A percentile compares a stretch with the other conserved stretches of the same genome.
These are phyloP conservation scores for Dioctria linearis DNA, from an alignment of 2,888 invertebrate genomes.

Conservation along the genomic window DNA sequence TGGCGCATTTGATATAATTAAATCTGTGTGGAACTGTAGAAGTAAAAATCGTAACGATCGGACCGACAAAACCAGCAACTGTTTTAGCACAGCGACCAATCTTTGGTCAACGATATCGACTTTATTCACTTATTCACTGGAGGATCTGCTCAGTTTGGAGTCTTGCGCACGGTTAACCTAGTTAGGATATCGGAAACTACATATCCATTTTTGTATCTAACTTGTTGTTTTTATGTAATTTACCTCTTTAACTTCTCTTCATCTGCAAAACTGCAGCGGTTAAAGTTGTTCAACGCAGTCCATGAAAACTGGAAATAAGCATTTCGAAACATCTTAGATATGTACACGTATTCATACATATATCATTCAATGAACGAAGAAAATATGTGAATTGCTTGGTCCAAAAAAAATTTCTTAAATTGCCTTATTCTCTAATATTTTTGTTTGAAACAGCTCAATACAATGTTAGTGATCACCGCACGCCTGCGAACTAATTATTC, in stretches of 20 bases:
- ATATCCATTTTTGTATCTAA: background rate
- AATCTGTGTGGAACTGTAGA: background rate
- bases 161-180: background rate
- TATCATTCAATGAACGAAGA: background rate
- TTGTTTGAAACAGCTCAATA: background rate
- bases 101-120: background rate
- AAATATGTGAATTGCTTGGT: background rate
- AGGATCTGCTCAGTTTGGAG: background rate
- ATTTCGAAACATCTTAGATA: background rate
- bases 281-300: constrained; percentile 4
- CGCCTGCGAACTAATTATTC: background rate
- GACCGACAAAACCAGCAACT: background rate
- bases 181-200: constrained; percentile 2
- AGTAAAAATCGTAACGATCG: background rate
- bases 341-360: too few species aligned
- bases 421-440: background rate
- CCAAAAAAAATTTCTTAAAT: background rate
- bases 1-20: background rate
- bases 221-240: background rate
- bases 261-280: background rate
- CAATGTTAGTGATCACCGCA: background rate
- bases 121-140: background rate
- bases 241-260: background rate
- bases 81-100: background rate
- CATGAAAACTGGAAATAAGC: constrained; percentile 24